phyloP scores from a whole-genome alignment of 2,888 invertebrate species.

The Brenthis daphne region DNA sequence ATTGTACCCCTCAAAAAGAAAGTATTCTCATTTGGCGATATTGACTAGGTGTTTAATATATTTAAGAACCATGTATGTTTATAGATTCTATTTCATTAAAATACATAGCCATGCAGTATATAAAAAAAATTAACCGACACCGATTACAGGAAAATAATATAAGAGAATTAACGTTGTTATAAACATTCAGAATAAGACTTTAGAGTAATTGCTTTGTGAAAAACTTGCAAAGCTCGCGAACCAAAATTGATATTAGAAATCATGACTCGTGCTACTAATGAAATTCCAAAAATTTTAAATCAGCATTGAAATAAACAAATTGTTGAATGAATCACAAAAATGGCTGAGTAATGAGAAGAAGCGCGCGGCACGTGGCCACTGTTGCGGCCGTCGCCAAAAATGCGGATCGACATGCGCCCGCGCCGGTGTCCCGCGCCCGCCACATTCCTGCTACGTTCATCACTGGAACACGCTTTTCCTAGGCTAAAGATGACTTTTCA shows the following conservation, averaged over 20 bases:
- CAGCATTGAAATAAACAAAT: constrained; percentile 23
- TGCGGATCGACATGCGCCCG: constrained; percentile 20
- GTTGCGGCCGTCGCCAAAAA: constrained; percentile 24
- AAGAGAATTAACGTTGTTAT: too few relatives aligned
- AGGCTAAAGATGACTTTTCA: constrained; percentile 2
- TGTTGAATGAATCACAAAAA: constrained; percentile 34
- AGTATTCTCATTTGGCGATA: too few relatives aligned
- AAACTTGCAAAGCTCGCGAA: not conserved
- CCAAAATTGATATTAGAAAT: not conserved
- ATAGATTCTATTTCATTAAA: too few relatives aligned
- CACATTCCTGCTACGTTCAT: constrained; percentile 22
- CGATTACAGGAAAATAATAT: too few relatives aligned
- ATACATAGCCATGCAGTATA: too few relatives aligned
- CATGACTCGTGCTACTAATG: constrained; percentile 7
- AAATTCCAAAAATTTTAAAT: constrained; percentile 25
- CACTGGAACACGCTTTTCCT: constrained; percentile 14
- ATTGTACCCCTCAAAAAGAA: not conserved
- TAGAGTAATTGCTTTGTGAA: not conserved
- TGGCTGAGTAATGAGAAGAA: constrained; percentile 26
- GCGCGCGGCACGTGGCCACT: constrained; percentile 11
- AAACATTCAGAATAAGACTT: not conserved
- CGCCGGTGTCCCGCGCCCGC: constrained; percentile 1
- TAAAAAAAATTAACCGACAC: too few relatives aligned
- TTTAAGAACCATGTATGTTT: too few relatives aligned
- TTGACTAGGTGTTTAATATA: too few relatives aligned